Conservation (phyloP, 2,797 vertebrate species). For the Pelobates cultripes region DNA sequence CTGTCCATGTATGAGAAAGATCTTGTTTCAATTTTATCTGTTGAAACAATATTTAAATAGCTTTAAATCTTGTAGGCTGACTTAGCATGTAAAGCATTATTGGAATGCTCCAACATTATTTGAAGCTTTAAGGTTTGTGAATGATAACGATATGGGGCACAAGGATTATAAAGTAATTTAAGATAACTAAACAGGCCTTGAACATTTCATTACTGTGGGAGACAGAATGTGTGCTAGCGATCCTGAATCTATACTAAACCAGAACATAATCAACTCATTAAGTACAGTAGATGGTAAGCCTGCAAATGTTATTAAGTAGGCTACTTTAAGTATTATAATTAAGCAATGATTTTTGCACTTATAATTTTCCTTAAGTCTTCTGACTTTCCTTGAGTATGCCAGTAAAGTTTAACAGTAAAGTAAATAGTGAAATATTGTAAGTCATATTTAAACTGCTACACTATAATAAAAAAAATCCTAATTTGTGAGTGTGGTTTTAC, state of each 20-base stretch:
- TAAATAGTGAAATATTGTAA: constrained; percentile 9
- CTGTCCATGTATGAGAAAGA: constrained; percentile 27
- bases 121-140: constrained; percentile 55
- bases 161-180: constrained; percentile 55
- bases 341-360: background rate
- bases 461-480: background rate
- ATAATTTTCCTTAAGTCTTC: background rate
- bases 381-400: background rate
- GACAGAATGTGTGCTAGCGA: constrained; percentile 13
- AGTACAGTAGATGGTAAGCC: background rate
- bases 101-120: constrained; percentile 48
- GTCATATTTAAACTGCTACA: background rate
- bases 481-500: background rate
- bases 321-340: constrained; percentile 25
- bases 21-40: constrained; percentile 38
- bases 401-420: constrained; percentile 4
- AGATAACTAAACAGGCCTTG: constrained; percentile 52
- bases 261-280: constrained; percentile 49
- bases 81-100: constrained; percentile 50
- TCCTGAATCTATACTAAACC: constrained; percentile 24
- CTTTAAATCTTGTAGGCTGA: constrained; percentile 51
- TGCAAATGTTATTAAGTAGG: constrained; percentile 41
- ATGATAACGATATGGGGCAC: constrained; percentile 53
- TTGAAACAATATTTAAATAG: constrained; percentile 53
- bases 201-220: constrained; percentile 43